Evolutionary conservation across 2,797 vertebrate species (phyloP).

Genomic region (Martes flavigula): DNA sequence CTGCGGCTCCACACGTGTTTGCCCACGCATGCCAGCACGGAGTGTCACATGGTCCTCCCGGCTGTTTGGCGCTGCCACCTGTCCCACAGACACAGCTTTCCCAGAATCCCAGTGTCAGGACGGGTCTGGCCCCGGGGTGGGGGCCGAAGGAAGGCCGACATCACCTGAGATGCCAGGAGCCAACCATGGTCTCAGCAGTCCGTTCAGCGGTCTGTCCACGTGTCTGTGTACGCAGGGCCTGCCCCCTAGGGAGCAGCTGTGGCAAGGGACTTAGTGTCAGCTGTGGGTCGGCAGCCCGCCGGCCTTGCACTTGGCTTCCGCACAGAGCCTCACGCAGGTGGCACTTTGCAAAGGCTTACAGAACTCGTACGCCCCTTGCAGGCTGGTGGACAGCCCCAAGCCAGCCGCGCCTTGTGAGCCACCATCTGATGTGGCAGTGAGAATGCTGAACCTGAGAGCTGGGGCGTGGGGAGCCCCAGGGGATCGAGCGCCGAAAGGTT

Average conservation of each 20-base stretch:
- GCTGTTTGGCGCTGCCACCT: not conserved
- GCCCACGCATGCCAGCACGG: not conserved
- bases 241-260: accelerated
- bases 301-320: not conserved
- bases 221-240: accelerated
- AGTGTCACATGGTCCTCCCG: not conserved
- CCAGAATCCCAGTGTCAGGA: accelerated
- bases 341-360: not conserved
- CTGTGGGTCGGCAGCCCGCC: not conserved
- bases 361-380: not conserved
- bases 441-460: not conserved
- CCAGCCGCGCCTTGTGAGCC: not conserved
- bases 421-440: not conserved
- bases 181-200: not conserved
- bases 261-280: not conserved
- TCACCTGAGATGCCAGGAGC: not conserved
- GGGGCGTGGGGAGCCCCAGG: not conserved
- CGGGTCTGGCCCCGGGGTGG: too few species aligned
- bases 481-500: accelerated
- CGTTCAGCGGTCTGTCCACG: accelerated
- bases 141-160: not conserved
- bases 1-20: not conserved
- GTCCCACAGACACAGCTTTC: not conserved
- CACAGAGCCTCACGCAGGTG: not conserved
- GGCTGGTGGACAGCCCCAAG: not conserved